Conservation (phyloP, 2,797 vertebrate genomes). For the Carapus acus region DNA sequence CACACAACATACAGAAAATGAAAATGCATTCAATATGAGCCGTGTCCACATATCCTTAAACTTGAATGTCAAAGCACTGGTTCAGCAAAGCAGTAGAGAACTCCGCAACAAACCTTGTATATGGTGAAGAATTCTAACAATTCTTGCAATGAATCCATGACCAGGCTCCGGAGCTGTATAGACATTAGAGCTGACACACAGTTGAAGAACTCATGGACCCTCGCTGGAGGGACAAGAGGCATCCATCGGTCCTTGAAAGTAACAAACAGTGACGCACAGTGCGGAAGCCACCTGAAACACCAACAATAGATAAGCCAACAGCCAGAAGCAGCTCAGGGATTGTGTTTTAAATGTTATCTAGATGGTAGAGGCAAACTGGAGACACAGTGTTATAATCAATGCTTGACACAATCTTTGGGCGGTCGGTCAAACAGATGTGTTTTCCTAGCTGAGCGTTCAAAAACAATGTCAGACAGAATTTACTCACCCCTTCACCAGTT, state of each 20-base stretch:
- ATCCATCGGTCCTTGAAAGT: constrained; percentile 70
- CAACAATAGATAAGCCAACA: neutral
- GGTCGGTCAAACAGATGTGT: too few relatives aligned
- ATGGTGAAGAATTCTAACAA: constrained; percentile 78
- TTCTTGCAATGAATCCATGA: constrained; percentile 80
- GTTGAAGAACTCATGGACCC: constrained; percentile 77
- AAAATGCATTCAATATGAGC: too few relatives aligned
- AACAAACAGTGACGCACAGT: constrained; percentile 75
- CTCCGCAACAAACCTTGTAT: constrained; percentile 73
- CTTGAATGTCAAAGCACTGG: too few relatives aligned
- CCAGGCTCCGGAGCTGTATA: constrained; percentile 81
- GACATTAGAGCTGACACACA: constrained; percentile 84
- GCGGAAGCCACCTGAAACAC: constrained; percentile 81
- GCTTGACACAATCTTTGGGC: constrained; percentile 12
- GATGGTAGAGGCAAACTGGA: constrained; percentile 11
- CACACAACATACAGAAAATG: neutral
- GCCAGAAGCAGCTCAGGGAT: neutral
- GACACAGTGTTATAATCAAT: constrained; percentile 12
- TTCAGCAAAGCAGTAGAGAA: constrained; percentile 49
- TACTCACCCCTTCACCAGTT: constrained; percentile 76
- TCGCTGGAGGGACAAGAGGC: constrained; percentile 60
- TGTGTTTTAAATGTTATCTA: too few relatives aligned
- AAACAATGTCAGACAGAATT: constrained; percentile 24
- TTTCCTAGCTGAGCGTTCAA: too few relatives aligned
- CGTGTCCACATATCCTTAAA: too few relatives aligned